Evolutionary conservation across 2,113 vertebrate species (phyloP).

Genomic region (Pitta sordida): DNA sequence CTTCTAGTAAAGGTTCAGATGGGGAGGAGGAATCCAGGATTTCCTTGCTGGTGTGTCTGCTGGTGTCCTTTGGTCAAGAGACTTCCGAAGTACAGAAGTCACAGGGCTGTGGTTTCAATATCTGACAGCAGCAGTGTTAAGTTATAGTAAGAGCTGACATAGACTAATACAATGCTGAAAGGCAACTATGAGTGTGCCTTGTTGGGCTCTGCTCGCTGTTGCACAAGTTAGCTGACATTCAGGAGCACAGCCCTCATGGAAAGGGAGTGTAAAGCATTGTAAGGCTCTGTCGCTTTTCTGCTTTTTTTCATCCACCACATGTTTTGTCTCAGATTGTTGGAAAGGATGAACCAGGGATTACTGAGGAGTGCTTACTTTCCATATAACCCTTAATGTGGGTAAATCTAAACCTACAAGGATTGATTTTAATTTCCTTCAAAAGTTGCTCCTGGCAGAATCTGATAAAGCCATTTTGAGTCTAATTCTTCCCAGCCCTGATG

Average conservation of each 20-base stretch:
- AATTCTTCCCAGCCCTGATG: constrained; percentile 40
- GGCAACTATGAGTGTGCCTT: background rate
- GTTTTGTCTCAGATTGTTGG: background rate
- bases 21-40: background rate
- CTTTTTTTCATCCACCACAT: background rate
- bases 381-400: constrained; percentile 2
- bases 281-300: background rate
- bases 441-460: constrained; percentile 50
- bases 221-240: background rate
- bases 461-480: constrained; percentile 30
- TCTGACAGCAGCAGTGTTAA: background rate
- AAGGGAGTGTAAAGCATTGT: background rate
- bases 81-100: background rate
- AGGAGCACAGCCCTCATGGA: background rate
- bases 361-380: background rate
- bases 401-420: constrained; percentile 35
- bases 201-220: background rate
- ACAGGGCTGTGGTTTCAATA: background rate
- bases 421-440: constrained; percentile 55
- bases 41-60: background rate
- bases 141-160: background rate
- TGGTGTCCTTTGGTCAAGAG: background rate
- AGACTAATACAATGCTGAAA: background rate
- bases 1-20: background rate
- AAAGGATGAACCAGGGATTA: background rate